Conservation (phyloP, 2,113 vertebrate genomes). For the Prinia subflava region DNA sequence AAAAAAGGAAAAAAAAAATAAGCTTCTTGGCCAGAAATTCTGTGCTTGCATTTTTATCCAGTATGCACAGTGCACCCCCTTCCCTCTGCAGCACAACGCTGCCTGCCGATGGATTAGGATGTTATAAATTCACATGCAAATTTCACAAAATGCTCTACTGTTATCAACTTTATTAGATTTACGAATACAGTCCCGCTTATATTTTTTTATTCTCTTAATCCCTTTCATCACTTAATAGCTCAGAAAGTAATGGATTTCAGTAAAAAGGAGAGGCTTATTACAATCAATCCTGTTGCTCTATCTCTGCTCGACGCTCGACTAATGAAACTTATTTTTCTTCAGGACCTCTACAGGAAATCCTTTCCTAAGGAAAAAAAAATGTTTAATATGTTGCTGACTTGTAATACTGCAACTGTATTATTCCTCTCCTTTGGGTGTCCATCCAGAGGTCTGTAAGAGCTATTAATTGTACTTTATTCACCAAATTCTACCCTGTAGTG, state of each 20-base stretch:
- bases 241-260: slow-evolving; percentile 74
- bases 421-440: slow-evolving; percentile 17
- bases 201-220: slow-evolving; percentile 73
- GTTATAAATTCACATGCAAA: slow-evolving; percentile 76
- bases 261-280: slow-evolving; percentile 68
- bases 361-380: slow-evolving; percentile 29
- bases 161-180: slow-evolving; percentile 76
- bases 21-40: slow-evolving; percentile 67
- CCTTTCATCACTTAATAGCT: slow-evolving; percentile 78
- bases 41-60: slow-evolving; percentile 71
- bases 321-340: slow-evolving; percentile 70
- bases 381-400: neutral
- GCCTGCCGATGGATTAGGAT: slow-evolving; percentile 65
- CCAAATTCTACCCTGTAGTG: neutral
- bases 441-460: neutral
- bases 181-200: slow-evolving; percentile 65
- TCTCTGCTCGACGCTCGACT: slow-evolving; percentile 45
- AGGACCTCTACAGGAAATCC: slow-evolving; percentile 56
- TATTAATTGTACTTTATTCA: neutral
- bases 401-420: neutral
- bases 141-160: slow-evolving; percentile 67
- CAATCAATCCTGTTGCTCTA: slow-evolving; percentile 66
- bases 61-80: slow-evolving; percentile 30
- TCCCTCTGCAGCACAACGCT: slow-evolving; percentile 20
- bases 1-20: neutral